Base-by-base conservation (phyloP, 2,797 vertebrate genomes). In the Lepilemur septentrionalis region DNA sequence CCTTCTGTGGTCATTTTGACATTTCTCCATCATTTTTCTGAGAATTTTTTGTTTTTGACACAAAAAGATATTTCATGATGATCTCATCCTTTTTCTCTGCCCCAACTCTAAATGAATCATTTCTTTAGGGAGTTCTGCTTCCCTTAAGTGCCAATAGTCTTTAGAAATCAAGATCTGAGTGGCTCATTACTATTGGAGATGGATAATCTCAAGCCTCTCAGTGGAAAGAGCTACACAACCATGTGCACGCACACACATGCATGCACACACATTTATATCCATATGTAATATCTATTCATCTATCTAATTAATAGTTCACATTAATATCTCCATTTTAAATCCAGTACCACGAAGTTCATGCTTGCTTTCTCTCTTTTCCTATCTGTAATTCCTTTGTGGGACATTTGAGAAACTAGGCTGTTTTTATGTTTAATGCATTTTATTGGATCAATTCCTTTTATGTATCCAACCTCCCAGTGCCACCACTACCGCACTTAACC, bases 21-120 rank as follows among this genome's bases (percentile, higher is more conserved):
- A 25, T 67, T 91, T 88, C 28, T 80, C 17, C 20, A 79, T 46
- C 17, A 75, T 93, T 94, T 94, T 94, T 48, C 72, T 83, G 57
- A 93, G 23, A 25, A n/a, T 83, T 73, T 84, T 32, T 55, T 89
- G 52, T 81, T 88, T 52, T 48, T 91, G 20, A 69, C 11, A 20
- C 59, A 70, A 32, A 20, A 59, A 90, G 50, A 61, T 72, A 67
- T 59, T 78, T 4, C 15, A 59, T 72, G 46, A 10, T 79, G 25
- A 61, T 35, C 7, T 94, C 70, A 6, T 41, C 67, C 73, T 67
- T 93, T 94, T 6, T 8, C 14, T 52, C 46, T 90, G 32, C 22
- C 4, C 17, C 63, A 73, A 12, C 67, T 30, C 48, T 38, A n/a
- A 72, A 2, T 59, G n/a, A 81, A 50, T 73, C 11, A 59, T 65